These are phyloP conservation scores for Takifugu ocellatus DNA, from an alignment of 2,797 vertebrate genomes.

Conservation along the genomic window DNA sequence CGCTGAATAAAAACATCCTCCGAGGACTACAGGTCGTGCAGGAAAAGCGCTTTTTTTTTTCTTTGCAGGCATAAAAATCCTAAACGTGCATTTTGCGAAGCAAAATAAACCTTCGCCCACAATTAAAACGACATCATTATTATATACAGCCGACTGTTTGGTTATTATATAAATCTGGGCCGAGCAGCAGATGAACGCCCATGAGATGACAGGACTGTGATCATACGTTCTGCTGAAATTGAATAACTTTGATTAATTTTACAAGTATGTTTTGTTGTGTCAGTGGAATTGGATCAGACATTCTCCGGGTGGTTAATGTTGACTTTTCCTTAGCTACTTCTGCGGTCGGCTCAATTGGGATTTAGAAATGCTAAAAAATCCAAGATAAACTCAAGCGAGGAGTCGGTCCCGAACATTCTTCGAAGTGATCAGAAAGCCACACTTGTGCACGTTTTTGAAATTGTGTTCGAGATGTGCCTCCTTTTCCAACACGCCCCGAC, in stretches of 20 bases:
- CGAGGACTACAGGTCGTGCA: conserved; percentile 67
- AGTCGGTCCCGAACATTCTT: conserved; percentile 60
- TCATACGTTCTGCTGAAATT: conserved; percentile 39
- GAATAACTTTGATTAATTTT: conserved; percentile 54
- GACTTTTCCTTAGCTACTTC: conserved; percentile 67
- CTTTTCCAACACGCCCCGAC: conserved; percentile 26
- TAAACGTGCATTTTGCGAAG: conserved; percentile 23
- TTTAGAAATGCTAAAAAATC: conserved; percentile 65
- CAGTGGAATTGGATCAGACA: conserved; percentile 71
- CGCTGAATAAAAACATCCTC: conserved; percentile 83
- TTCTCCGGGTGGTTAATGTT: conserved; percentile 66
- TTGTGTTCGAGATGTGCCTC: conserved; percentile 32
- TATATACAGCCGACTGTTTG: conserved; percentile 6
- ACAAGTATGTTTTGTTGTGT: conserved; percentile 61
- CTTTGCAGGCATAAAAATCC: conserved; percentile 8
- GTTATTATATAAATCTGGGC: conserved; percentile 17
- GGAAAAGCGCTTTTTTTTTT: conserved; percentile 40
- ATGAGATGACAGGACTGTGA: conserved; percentile 28
- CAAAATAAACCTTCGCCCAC: conserved; percentile 3
- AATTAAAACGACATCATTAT: neutral
- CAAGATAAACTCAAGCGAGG: conserved; percentile 61
- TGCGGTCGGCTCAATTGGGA: conserved; percentile 64
- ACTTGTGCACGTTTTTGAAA: conserved; percentile 38
- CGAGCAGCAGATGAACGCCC: conserved; percentile 8
- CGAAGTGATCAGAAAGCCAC: conserved; percentile 58